These are phyloP conservation scores for Nasonia vitripennis DNA, from an alignment of 1,140 invertebrate species.

Conservation along the genomic window DNA sequence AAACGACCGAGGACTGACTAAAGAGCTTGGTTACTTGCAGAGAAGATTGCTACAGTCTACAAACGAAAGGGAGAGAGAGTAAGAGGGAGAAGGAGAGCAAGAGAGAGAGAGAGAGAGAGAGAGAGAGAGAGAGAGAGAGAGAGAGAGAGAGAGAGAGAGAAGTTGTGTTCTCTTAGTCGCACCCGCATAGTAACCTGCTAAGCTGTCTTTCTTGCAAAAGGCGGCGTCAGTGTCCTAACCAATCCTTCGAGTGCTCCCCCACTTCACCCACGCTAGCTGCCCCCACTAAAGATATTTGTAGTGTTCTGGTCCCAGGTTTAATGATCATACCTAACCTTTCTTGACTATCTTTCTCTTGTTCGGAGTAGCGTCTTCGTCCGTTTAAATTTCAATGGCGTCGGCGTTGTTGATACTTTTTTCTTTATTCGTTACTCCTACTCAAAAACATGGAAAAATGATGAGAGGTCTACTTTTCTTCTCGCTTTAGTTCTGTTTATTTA, in stretches of 20 bases:
- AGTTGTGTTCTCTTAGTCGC: conserved; percentile 6
- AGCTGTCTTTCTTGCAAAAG: conserved; percentile 53
- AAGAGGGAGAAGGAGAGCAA: not conserved
- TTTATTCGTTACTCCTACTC: not conserved
- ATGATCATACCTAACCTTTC: conserved; percentile 25
- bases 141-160: conserved; percentile 36
- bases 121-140: conserved; percentile 39
- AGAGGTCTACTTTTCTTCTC: not conserved
- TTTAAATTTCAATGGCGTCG: not conserved
- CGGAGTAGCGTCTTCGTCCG: not conserved
- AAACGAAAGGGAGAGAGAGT: not conserved
- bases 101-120: not conserved
- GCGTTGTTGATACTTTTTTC: not conserved
- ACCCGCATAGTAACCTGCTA: conserved; percentile 5
- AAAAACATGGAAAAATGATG: not conserved
- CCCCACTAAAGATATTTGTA: not conserved
- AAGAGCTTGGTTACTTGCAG: not conserved
- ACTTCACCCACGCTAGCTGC: conserved; percentile 24
- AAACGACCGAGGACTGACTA: conserved; percentile 67
- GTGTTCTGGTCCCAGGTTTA: not conserved
- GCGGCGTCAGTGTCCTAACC: conserved; percentile 55
- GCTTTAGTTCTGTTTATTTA: not conserved
- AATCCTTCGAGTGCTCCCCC: conserved; percentile 51
- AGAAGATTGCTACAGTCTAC: not conserved
- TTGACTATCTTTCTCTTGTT: not conserved